Evolutionary conservation across 2,888 invertebrate species (phyloP).

Genomic region (Pinctada fucata): DNA sequence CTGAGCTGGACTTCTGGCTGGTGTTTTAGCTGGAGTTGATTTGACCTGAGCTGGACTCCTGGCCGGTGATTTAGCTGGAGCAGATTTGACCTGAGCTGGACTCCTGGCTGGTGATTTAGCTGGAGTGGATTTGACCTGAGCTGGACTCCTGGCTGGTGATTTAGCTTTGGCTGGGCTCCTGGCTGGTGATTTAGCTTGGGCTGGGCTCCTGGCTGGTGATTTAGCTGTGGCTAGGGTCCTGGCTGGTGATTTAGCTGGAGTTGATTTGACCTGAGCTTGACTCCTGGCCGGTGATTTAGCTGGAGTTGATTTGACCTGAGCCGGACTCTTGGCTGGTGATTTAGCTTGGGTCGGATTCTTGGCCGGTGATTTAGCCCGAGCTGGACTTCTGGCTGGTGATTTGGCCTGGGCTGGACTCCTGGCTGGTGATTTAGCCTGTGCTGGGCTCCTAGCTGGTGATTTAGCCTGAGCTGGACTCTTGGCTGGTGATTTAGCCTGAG

Average conservation of each 20-base stretch:
- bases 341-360: constrained; percentile 18
- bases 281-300: constrained; percentile 18
- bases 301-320: constrained; percentile 29
- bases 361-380: constrained; percentile 14
- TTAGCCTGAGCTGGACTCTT: constrained; percentile 20
- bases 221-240: constrained; percentile 33
- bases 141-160: constrained; percentile 16
- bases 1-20: constrained; percentile 30
- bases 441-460: constrained; percentile 9
- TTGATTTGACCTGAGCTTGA: constrained; percentile 2
- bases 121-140: constrained; percentile 13
- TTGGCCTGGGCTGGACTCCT: constrained; percentile 29
- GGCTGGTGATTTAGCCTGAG: constrained; percentile 32
- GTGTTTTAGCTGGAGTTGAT: background rate
- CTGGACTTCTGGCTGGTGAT: constrained; percentile 17
- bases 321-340: constrained; percentile 22
- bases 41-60: constrained; percentile 32
- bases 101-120: constrained; percentile 14
- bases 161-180: constrained; percentile 28
- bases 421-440: constrained; percentile 19
- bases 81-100: constrained; percentile 12
- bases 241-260: constrained; percentile 6
- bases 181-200: constrained; percentile 19
- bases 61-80: constrained; percentile 11
- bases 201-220: constrained; percentile 7